phyloP scores from a whole-genome alignment of 1,140 invertebrate genomes.

The Bombus fervidus region DNA sequence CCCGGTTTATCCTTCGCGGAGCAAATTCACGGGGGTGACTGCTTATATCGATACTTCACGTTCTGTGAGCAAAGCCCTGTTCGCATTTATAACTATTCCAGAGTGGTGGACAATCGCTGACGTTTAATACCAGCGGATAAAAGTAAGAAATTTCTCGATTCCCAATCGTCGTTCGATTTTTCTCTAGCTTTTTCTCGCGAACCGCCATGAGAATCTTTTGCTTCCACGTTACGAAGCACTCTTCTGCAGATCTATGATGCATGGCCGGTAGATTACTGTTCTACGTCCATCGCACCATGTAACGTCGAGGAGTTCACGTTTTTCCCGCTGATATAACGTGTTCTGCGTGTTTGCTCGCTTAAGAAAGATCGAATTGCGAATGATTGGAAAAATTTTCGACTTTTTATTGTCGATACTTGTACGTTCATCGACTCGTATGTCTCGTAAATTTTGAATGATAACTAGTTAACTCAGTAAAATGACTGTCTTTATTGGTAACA shows the following conservation, averaged over 20 bases:
- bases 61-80: conserved; percentile 25
- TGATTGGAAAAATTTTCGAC: neutral
- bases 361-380: neutral
- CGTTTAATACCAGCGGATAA: conserved; percentile 47
- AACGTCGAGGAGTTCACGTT: neutral
- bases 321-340: neutral
- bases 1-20: conserved; percentile 22
- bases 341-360: neutral
- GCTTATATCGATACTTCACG: conserved; percentile 28
- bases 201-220: neutral
- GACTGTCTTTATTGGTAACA: too few relatives aligned
- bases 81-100: conserved; percentile 42
- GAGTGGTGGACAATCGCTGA: conserved; percentile 29
- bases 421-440: neutral
- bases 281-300: conserved; percentile 19
- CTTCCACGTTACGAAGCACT: neutral
- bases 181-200: neutral
- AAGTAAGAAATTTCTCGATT: conserved; percentile 45
- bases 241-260: conserved; percentile 22
- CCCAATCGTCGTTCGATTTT: neutral
- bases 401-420: neutral
- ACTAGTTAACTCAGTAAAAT: too few relatives aligned
- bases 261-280: conserved; percentile 40
- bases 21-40: conserved; percentile 38
- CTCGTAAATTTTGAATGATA: too few relatives aligned